A percentile compares a stretch with the other conserved stretches of the same genome.
Evolutionary conservation across 2,888 invertebrate species (phyloP).

Genomic region (Synergus umbraculus): DNA sequence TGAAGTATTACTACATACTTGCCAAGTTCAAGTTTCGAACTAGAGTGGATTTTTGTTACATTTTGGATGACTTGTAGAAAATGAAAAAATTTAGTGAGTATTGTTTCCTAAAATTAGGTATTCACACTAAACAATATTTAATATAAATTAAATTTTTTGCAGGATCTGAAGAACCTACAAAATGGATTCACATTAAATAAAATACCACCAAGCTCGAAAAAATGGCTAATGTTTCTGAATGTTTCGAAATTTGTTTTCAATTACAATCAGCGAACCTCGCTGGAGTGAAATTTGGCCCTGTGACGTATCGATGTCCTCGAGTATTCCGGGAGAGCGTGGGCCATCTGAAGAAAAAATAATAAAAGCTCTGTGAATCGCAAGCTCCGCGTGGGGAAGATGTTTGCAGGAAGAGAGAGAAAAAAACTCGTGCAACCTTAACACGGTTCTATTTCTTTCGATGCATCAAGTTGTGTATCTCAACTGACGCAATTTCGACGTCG

Average conservation of each 20-base stretch:
- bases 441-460: conserved; percentile 76
- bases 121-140: no score
- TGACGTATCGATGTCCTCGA: background rate
- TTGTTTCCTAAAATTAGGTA: no score
- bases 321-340: conserved; percentile 37
- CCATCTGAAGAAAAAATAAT: conserved; percentile 9
- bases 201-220: background rate
- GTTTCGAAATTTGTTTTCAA: background rate
- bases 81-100: background rate
- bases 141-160: no score
- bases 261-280: background rate
- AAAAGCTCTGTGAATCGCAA: conserved; percentile 44
- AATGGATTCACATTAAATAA: no score
- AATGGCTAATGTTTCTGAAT: background rate
- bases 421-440: conserved; percentile 74
- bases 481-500: conserved; percentile 59
- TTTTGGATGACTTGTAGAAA: background rate
- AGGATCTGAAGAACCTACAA: no score
- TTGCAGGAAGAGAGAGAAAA: conserved; percentile 52
- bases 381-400: conserved; percentile 50
- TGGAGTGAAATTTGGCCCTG: conserved; percentile 11
- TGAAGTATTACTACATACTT: background rate
- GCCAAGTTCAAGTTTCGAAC: conserved; percentile 29
- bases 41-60: conserved; percentile 18
- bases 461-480: conserved; percentile 59